A percentile compares a stretch with the other conserved stretches of the same genome.
Conservation (phyloP, 2,888 invertebrate genomes). For the Omphaloscelis lunosa region DNA sequence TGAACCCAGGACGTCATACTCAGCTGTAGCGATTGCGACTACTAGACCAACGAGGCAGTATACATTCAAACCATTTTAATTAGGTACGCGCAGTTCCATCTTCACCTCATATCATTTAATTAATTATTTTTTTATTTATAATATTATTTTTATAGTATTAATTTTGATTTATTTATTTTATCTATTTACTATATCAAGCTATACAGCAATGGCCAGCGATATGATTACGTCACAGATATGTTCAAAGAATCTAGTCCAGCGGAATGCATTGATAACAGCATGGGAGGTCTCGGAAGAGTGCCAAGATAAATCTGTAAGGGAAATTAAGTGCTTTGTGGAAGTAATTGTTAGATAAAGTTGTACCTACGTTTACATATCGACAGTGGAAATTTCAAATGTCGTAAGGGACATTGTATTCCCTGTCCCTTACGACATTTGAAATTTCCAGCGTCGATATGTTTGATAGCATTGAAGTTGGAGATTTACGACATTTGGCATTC, state of each 20-base stretch:
- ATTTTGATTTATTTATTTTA: no score
- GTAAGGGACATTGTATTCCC: no score
- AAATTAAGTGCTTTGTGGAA: slow-evolving; percentile 31
- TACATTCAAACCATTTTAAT: not conserved
- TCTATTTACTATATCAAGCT: not conserved
- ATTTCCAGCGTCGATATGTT: no score
- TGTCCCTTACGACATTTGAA: no score
- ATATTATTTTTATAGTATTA: no score
- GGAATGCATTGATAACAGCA: slow-evolving; percentile 69
- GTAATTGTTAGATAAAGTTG: slow-evolving; percentile 26
- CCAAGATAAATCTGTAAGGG: slow-evolving; percentile 44
- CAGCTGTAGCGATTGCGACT: no score
- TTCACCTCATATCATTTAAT: not conserved
- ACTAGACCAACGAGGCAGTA: not conserved
- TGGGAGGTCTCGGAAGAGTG: slow-evolving; percentile 62
- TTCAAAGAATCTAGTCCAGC: slow-evolving; percentile 59
- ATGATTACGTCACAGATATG: slow-evolving; percentile 39
- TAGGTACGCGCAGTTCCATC: not conserved
- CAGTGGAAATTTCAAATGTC: no score
- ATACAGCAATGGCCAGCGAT: not conserved
- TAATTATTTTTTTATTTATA: no score
- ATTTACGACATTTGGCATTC: slow-evolving; percentile 2
- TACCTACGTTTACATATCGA: no score
- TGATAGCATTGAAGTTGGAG: slow-evolving; percentile 10
- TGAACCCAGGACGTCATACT: not conserved